Conservation (phyloP, 2,888 invertebrate genomes). For the Cataglyphis altisquamis region DNA sequence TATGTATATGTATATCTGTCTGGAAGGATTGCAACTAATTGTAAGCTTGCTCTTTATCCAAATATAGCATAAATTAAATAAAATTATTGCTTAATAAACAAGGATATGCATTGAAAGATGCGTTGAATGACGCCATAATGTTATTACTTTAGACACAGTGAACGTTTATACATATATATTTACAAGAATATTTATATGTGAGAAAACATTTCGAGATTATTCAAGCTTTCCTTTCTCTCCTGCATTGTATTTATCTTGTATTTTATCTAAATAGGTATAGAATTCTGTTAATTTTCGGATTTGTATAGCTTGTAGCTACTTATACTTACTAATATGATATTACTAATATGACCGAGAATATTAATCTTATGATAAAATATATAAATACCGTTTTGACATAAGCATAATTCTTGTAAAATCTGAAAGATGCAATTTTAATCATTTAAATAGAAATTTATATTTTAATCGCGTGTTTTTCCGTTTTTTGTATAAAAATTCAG, state of each 20-base stretch:
- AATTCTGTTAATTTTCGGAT: background rate
- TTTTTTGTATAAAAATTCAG: slow-evolving; percentile 36
- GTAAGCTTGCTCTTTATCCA: background rate
- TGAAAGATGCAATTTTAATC: background rate
- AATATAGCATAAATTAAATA: slow-evolving; percentile 41
- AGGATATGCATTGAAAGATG: slow-evolving; percentile 12
- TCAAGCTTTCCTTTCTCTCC: background rate
- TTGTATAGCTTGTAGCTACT: background rate
- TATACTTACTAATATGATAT: no score
- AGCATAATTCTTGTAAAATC: slow-evolving; percentile 2
- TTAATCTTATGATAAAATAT: background rate
- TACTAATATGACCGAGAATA: background rate
- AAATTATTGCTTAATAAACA: slow-evolving; percentile 44
- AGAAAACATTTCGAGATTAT: slow-evolving; percentile 5
- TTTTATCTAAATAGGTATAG: background rate
- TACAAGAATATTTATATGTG: slow-evolving; percentile 9
- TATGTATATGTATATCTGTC: background rate
- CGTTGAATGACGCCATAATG: slow-evolving; percentile 28
- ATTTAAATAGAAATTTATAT: background rate
- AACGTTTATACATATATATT: slow-evolving; percentile 30
- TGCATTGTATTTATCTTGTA: background rate
- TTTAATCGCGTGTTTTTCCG: background rate
- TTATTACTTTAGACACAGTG: background rate
- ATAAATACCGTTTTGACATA: background rate
- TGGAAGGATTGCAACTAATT: background rate